A percentile compares a stretch with the other conserved stretches of the same genome.
These are phyloP conservation scores for Manis pentadactyla DNA, from an alignment of 2,797 vertebrate genomes.

Conservation along the genomic window DNA sequence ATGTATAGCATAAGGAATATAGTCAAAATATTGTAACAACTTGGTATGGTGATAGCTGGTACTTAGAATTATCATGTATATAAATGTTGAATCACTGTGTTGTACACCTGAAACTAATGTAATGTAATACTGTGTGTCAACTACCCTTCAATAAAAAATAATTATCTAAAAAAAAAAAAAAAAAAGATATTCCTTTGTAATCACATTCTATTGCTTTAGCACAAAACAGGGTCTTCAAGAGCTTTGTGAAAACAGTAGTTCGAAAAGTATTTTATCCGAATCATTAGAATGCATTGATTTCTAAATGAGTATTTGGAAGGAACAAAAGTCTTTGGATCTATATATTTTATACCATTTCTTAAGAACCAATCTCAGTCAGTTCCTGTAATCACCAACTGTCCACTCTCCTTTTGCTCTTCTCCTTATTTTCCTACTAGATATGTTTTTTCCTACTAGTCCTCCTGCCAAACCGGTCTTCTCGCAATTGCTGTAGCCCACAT, in stretches of 20 bases:
- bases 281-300: neutral
- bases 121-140: too few species aligned
- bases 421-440: neutral
- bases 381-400: neutral
- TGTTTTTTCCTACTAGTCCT: too few species aligned
- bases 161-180: too few species aligned
- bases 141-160: too few species aligned
- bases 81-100: too few species aligned
- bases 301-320: neutral
- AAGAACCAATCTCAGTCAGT: neutral
- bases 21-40: too few species aligned
- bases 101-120: too few species aligned
- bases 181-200: neutral
- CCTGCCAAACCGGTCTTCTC: neutral
- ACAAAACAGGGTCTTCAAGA: neutral
- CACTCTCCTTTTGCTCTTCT: neutral
- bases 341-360: neutral
- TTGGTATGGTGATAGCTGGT: too few species aligned
- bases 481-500: neutral
- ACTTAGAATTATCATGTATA: too few species aligned
- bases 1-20: too few species aligned
- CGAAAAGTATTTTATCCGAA: neutral
- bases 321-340: neutral
- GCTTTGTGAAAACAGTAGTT: neutral
- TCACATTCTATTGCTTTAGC: neutral